Evolutionary conservation across 2,888 invertebrate species (phyloP).

Genomic region (Gasteruption jaculator): DNA sequence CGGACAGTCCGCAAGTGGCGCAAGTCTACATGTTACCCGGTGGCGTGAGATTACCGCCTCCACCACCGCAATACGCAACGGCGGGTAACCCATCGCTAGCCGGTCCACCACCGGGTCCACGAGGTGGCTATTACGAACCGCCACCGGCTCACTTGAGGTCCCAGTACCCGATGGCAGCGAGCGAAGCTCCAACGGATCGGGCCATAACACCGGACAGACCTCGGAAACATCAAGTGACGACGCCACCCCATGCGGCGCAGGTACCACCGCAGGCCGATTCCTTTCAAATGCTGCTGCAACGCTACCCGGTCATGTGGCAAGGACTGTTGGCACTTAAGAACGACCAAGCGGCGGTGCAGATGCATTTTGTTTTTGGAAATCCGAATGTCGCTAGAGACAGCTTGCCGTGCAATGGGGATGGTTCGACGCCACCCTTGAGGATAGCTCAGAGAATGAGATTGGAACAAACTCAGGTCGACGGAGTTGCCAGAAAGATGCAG

Average conservation of each 20-base stretch:
- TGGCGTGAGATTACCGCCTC: conserved; percentile 49
- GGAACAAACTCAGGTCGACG: conserved; percentile 92
- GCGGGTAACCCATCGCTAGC: conserved; percentile 34
- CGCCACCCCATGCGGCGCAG: conserved; percentile 65
- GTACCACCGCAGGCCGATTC: conserved; percentile 81
- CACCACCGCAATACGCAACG: conserved; percentile 41
- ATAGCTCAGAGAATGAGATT: conserved; percentile 97
- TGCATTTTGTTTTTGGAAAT: conserved; percentile 97
- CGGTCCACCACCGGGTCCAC: conserved; percentile 43
- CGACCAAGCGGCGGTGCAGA: conserved; percentile 95
- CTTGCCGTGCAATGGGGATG: conserved; percentile 79
- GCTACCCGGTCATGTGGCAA: conserved; percentile 98
- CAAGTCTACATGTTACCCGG: conserved; percentile 61
- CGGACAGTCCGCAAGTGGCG: conserved; percentile 68
- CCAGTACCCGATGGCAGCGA: conserved; percentile 47
- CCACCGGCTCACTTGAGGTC: conserved; percentile 58
- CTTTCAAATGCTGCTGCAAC: conserved; percentile 75
- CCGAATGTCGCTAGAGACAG: conserved; percentile 84
- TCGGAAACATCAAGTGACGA: conserved; percentile 52
- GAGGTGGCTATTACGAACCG: conserved; percentile 61
- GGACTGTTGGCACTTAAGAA: conserved; percentile 92
- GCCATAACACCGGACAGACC: conserved; percentile 56
- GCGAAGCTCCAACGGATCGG: conserved; percentile 48
- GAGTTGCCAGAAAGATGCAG: conserved; percentile 95
- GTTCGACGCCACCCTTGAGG: conserved; percentile 78